Evolutionary conservation across 2,888 invertebrate genomes (phyloP), one percentile per base, ranked within the genome.

Genomic region (Microlaimidae sp.): DNA sequence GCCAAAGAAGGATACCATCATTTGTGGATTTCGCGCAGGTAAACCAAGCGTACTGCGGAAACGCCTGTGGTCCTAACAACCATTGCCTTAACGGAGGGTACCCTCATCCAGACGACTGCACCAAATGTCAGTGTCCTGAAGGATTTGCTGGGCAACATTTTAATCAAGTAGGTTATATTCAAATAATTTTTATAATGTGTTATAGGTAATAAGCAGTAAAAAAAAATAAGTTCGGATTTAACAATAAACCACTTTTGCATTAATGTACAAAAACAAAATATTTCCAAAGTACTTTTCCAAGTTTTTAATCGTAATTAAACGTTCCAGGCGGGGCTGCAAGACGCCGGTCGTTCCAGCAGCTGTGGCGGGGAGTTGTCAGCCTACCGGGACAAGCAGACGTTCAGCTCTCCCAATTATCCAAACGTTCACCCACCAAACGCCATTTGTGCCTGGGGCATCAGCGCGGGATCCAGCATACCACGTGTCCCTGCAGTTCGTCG

Each of bases 361-460:
- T 48, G 47, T 23, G 52, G 49, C 5, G 55, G 55, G 3, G 49
- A 26, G 13, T n/a, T 52, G 4, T 40, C 28, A 21, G 46, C 52
- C 3, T 45, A 47, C 48, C 40, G n/a, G 13, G 32, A 42, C 3
- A 25, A 21, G 7, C 4, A 19, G 21, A 41, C 19, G 41, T n/a
- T 56, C 4, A 3, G 13, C 3, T 27, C 46, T 26, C 51, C 49
- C 24, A 53, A 28, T 47, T 49, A 52, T 24, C 51, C 53, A 7
- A 45, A 38, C 26, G 2, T 26, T n/a, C n/a, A n/a, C n/a, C n/a
- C n/a, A n/a, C n/a, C n/a, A n/a, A n/a, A n/a, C n/a, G n/a, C n/a
- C n/a, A n/a, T n/a, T n/a, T 68, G 68, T 51, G 56, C 60, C 28
- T 68, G 67, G 67, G 57, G 65, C 17, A 56, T 67, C 19, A 53